phyloP scores from a whole-genome alignment of 2,113 vertebrate species.

The Tenrec ecaudatus region DNA sequence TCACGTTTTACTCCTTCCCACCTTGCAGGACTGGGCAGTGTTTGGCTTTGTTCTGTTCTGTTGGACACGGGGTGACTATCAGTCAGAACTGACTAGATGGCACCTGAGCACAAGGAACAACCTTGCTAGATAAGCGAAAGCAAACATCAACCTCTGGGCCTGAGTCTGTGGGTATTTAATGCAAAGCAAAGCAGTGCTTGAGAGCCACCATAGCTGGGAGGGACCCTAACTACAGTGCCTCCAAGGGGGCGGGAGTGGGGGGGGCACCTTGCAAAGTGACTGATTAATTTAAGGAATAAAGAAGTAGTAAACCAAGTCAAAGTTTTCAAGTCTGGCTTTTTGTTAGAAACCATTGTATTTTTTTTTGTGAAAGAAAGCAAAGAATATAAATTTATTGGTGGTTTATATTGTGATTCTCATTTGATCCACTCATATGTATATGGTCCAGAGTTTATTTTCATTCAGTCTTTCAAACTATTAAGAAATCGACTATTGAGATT shows the following conservation, averaged over 20 bases:
- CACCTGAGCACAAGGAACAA: too few species aligned
- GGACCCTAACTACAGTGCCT: background rate
- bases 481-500: slow-evolving; percentile 13
- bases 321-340: slow-evolving; percentile 60
- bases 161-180: slow-evolving; percentile 9
- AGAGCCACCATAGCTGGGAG: background rate
- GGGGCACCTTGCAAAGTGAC: background rate
- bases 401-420: slow-evolving; percentile 36
- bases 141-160: slow-evolving; percentile 30
- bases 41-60: too few species aligned
- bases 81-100: too few species aligned
- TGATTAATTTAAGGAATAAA: slow-evolving; percentile 4
- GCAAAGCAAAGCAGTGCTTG: slow-evolving; percentile 32
- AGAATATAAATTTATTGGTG: slow-evolving; percentile 45
- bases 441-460: slow-evolving; percentile 4
- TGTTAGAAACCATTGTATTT: background rate
- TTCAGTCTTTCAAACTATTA: background rate
- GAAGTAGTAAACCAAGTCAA: slow-evolving; percentile 25
- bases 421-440: slow-evolving; percentile 7
- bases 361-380: slow-evolving; percentile 1
- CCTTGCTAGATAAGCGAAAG: slow-evolving; percentile 30
- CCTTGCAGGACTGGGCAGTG: too few species aligned
- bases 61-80: too few species aligned
- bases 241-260: background rate
- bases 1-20: slow-evolving; percentile 7